Evolutionary conservation across 2,888 invertebrate genomes (phyloP).

Genomic region (Drosophila birchii): DNA sequence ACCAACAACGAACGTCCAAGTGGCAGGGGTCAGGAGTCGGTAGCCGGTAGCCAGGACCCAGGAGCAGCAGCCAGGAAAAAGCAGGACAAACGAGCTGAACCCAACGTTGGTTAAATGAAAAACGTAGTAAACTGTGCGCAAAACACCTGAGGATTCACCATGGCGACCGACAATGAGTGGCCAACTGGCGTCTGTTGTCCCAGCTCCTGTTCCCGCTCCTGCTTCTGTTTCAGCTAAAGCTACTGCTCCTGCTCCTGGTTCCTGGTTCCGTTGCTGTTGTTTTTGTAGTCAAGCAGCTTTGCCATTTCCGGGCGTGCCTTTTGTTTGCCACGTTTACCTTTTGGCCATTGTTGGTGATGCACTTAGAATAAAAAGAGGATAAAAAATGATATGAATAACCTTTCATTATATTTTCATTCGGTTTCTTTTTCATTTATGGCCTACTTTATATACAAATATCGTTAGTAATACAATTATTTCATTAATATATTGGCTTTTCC

Average conservation of each 20-base stretch:
- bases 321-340: constrained; percentile 76
- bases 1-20: constrained; percentile 10
- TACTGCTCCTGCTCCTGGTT: constrained; percentile 10
- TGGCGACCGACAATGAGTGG: constrained; percentile 78
- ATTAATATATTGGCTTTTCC: background rate
- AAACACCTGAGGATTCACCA: constrained; percentile 83
- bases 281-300: constrained; percentile 75
- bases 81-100: constrained; percentile 62
- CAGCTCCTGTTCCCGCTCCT: constrained; percentile 43
- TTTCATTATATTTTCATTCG: background rate
- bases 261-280: constrained; percentile 31
- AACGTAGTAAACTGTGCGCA: constrained; percentile 79
- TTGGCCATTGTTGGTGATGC: constrained; percentile 35
- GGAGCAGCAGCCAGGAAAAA: constrained; percentile 46
- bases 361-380: background rate
- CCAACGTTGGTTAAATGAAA: constrained; percentile 74
- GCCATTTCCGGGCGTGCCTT: constrained; percentile 76
- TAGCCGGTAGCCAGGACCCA: constrained; percentile 9
- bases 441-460: background rate
- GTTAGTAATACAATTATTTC: background rate
- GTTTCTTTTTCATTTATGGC: background rate
- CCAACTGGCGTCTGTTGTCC: constrained; percentile 68
- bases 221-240: constrained; percentile 30
- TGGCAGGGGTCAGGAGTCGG: background rate
- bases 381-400: too few species aligned